Evolutionary conservation across 2,797 vertebrate genomes (phyloP).

Genomic region (Peromyscus melanophrys): DNA sequence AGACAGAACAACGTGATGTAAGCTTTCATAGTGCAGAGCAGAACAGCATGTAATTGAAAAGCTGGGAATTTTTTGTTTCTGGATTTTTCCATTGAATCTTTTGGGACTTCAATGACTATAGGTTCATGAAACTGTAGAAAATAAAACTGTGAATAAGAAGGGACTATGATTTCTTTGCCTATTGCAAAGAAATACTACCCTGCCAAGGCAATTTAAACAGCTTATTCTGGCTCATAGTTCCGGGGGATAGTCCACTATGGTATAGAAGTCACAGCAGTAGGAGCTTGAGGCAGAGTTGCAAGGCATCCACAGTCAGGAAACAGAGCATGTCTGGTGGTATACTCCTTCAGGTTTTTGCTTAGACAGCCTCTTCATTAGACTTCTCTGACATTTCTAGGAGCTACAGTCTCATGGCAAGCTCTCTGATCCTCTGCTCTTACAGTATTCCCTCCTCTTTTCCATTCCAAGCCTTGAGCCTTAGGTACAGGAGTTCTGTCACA

Average conservation of each 20-base stretch:
- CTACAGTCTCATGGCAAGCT: neutral
- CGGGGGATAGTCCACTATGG: neutral
- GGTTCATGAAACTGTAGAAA: neutral
- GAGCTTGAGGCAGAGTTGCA: too few species aligned
- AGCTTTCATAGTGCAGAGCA: neutral
- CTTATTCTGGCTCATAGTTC: neutral
- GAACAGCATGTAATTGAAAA: neutral
- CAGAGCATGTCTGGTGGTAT: neutral
- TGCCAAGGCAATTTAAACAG: neutral
- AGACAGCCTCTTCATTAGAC: neutral
- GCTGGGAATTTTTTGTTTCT: neutral
- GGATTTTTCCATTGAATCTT: neutral
- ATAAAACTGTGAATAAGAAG: neutral
- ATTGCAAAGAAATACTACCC: neutral
- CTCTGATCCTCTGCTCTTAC: neutral
- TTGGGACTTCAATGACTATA: neutral
- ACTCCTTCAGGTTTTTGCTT: neutral
- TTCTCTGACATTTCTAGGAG: neutral
- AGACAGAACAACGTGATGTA: neutral
- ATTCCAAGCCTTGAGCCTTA: neutral
- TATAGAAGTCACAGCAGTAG: neutral
- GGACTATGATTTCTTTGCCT: neutral
- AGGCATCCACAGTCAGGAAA: neutral
- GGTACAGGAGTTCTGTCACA: neutral
- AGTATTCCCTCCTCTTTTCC: neutral